Evolutionary conservation across 2,888 invertebrate species (phyloP), one percentile per base, ranked within the genome.

Genomic region (Mesorhabditis spiculigera): DNA sequence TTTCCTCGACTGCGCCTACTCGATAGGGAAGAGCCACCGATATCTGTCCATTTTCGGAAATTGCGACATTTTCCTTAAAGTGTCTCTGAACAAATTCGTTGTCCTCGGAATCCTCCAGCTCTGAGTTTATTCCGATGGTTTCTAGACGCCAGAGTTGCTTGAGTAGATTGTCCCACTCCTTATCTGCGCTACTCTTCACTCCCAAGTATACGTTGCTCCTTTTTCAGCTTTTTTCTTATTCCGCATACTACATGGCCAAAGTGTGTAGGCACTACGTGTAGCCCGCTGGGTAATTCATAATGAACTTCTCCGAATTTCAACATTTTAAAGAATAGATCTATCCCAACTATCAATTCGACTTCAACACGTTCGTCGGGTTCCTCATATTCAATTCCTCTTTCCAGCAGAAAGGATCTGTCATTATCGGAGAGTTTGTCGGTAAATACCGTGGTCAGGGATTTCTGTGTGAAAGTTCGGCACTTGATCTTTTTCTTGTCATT

Each of bases 31-130:
- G 68, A n/a, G 5, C 5, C 16, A 70, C 67, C 4, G 41, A 10
- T 45, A 61, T 67, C 4, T 67, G 68, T 8, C 66, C 66, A 67
- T 67, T 42, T 62, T 62, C n/a, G n/a, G n/a, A n/a, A n/a, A n/a
- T n/a, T n/a, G n/a, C n/a, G n/a, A n/a, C 5, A 42, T 63, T 45
- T 28, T 5, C 63, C 4, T 4, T 42, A 61, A 63, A 63, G 63
- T 63, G 63, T 8, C 44, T 13, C 42, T 68, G 13, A 4, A 63
- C 16, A 4, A 58, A 64, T 6, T 41, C 16, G 4, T 65, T 63
- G 28, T 68, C 68, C 13, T 68, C 68, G 4, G 5, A 44, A 5
- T 16, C 28, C 5, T 8, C 16, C 5, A 44, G 68, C 8, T 8
- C 28, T 45, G 62, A 63, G 28, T 45, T 63, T 16, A 68, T 68